A percentile compares a stretch with the other conserved stretches of the same genome.
Evolutionary conservation across 2,797 vertebrate genomes (phyloP).

Genomic region (Typhlichthys eigenmanni): DNA sequence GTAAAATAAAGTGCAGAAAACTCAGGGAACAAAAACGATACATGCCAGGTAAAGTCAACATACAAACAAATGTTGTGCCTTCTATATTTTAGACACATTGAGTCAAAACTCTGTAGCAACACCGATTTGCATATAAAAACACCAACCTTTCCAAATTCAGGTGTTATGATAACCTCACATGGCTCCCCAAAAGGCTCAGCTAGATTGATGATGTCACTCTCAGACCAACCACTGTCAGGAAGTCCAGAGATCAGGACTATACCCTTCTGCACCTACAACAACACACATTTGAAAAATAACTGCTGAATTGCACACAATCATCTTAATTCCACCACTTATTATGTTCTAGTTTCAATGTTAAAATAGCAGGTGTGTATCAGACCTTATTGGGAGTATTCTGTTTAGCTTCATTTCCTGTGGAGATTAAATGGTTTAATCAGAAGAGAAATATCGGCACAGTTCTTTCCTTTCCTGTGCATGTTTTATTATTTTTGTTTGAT

Average conservation of each 20-base stretch:
- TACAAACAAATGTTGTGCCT: too few relatives aligned
- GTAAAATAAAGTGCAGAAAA: too few relatives aligned
- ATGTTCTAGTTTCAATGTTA: not conserved
- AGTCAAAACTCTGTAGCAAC: too few relatives aligned
- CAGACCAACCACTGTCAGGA: constrained; percentile 75
- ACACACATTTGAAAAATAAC: not conserved
- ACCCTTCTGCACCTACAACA: constrained; percentile 48
- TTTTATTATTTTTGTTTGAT: too few relatives aligned
- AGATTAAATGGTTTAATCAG: not conserved
- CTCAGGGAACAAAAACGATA: too few relatives aligned
- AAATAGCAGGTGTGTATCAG: not conserved
- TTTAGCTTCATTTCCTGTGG: constrained; percentile 37
- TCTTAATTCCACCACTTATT: not conserved
- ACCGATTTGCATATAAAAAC: too few relatives aligned
- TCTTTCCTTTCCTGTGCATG: too few relatives aligned
- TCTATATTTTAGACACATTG: not conserved
- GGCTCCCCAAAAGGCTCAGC: constrained; percentile 80
- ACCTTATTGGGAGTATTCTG: not conserved
- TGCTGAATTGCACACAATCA: not conserved
- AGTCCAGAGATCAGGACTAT: constrained; percentile 80
- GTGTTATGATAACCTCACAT: constrained; percentile 75
- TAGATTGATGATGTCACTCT: constrained; percentile 78
- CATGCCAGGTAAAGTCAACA: too few relatives aligned
- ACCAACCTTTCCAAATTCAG: constrained; percentile 80
- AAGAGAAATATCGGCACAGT: not conserved